Evolutionary conservation across 2,113 vertebrate species (phyloP), one percentile per base, ranked within the genome.

Genomic region (Indicator maculatus): DNA sequence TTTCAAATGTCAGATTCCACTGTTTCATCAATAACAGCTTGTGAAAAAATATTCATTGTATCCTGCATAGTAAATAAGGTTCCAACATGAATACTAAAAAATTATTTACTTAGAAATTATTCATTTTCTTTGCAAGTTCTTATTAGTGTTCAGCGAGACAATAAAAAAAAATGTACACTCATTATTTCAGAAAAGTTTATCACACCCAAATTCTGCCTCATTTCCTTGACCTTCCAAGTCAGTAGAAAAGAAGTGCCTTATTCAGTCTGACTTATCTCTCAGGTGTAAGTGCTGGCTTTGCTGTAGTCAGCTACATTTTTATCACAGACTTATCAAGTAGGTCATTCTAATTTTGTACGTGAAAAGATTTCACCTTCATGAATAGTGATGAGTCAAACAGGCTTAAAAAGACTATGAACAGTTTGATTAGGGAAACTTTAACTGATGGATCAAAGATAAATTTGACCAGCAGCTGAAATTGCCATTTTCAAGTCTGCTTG

Each of bases 321-420:
- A 89, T 93, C 94, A 86, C 26, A 58, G 47, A 7, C 52, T 93
- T 93, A 93, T 95, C 79, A 74, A 92, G 60, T 36, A 86, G 56
- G 64, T 91, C 86, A 88, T 77, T 89, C 64, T 93, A 93, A 92
- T 95, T 93, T 93, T 94, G 33, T 72, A 93, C 1, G 2, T 91
- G 41, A 45, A 93, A 74, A 86, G 28, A 89, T 89, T 96, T 96
- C 78, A 83, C 72, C 85, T 95, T 88, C 84, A 94, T 96, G 89
- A 93, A 95, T 95, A 95, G 26, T 83, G 82, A 95, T 95, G 88
- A 93, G 72, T 85, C 53, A 75, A 93, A 79, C 45, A 67, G 12
- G 28, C 52, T 94, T 89, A 52, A 83, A 94, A 95, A 74, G 72
- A 21, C 23, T 79, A 74, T 63, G 75, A 93, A 70, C 36, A 82